These are phyloP conservation scores for Tetranychus truncatus DNA, from an alignment of 2,888 invertebrate species.

Conservation along the genomic window DNA sequence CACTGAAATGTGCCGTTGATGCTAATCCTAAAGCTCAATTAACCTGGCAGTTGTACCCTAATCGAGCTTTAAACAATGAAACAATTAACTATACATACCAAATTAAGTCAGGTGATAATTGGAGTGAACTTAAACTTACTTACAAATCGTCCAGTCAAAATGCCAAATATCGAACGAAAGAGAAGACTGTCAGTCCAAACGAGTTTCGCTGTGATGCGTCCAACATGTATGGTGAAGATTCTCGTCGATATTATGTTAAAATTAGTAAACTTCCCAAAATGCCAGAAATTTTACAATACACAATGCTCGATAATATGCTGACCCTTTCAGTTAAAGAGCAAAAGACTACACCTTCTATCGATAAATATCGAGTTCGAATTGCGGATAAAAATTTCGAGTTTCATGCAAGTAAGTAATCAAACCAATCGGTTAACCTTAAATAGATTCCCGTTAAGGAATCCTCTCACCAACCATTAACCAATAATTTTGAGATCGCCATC, in stretches of 20 bases:
- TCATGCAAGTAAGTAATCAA: slow-evolving; percentile 16
- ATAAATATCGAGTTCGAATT: slow-evolving; percentile 21
- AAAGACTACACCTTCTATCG: slow-evolving; percentile 17
- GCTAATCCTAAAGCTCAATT: slow-evolving; percentile 17
- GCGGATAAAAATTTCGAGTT: slow-evolving; percentile 17
- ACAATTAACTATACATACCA: not conserved
- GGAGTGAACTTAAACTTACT: slow-evolving; percentile 12
- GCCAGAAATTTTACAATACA: slow-evolving; percentile 11
- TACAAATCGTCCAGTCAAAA: not conserved
- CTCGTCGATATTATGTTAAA: slow-evolving; percentile 9
- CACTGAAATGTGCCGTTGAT: slow-evolving; percentile 13
- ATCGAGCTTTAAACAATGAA: not conserved
- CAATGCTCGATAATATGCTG: not conserved
- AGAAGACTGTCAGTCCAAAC: not conserved
- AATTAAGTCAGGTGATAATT: slow-evolving; percentile 14
- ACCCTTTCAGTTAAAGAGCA: slow-evolving; percentile 13
- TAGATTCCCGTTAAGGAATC: too few species aligned
- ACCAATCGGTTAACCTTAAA: too few species aligned
- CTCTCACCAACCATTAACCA: too few species aligned
- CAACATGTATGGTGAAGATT: slow-evolving; percentile 13
- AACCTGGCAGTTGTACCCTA: slow-evolving; percentile 5
- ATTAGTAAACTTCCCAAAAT: slow-evolving; percentile 15
- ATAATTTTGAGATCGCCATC: too few species aligned
- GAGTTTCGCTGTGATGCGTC: slow-evolving; percentile 13
- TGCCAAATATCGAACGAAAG: not conserved